Evolutionary conservation across 2,113 vertebrate species (phyloP), one percentile per base, ranked within the genome.

Genomic region (Mormyrus iriodes): DNA sequence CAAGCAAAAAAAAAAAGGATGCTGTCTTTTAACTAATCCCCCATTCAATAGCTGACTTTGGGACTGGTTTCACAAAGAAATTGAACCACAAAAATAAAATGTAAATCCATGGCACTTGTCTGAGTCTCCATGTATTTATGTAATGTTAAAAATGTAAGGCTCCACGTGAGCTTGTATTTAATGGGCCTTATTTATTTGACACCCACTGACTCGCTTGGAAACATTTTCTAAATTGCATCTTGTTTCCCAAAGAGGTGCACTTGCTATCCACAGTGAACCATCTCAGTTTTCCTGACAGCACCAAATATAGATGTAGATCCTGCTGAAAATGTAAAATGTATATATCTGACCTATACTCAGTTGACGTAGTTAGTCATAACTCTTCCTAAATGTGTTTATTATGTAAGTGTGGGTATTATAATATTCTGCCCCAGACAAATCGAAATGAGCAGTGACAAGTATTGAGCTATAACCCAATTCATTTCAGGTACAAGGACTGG

Each of bases 131-230:
- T 53, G 15, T 39, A 86, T 86, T 86, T 31, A 86, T 53, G 51
- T 27, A 86, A 55, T 8, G 82, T 86, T 55, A 48, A 51, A 52
- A 85, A 27, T 85, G 85, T 79, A 39, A 79, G 73, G 19, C 82
- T 86, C 85, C 48, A 35, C 85, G 4, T 53, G 19, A 55, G 27
- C 46, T 17, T 53, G 17, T 35, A 31, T 76, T 88, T 51, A 35
- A 86, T 86, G 88, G 52, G 35, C 12, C 21, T 46, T 58, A 39
- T 84, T 84, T 55, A 89, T 55, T 53, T 39, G 82, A 84, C 27
- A 84, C 53, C 88, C 49, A n/a, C 79, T 83, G 24, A 82, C 88
- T 31, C 51, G 61, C 88, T 76, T 46, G 88, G 27, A 55, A 49
- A 88, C 69, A 76, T 83, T 85, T 15, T 27, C 82, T 51, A 58